Evolutionary conservation across 2,113 vertebrate genomes (phyloP).

Genomic region (Semicossyphus pulcher): DNA sequence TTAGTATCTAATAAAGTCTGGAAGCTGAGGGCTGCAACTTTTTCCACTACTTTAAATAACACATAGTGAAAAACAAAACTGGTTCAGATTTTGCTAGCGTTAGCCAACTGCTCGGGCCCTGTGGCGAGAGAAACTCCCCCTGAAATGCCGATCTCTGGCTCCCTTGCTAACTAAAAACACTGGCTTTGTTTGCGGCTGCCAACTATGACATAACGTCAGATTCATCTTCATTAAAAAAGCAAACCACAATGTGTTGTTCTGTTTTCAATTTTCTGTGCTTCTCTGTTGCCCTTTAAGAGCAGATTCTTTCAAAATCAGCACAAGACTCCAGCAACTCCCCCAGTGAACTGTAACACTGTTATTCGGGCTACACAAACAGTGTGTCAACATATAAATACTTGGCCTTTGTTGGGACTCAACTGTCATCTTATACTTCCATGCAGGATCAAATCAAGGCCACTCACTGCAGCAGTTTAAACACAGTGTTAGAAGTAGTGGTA

Average conservation of each 20-base stretch:
- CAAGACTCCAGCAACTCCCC: constrained; percentile 9
- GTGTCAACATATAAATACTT: constrained; percentile 30
- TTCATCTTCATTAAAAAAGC: constrained; percentile 60
- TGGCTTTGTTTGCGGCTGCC: constrained; percentile 55
- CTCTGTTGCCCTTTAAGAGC: constrained; percentile 7
- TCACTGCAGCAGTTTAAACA: neutral
- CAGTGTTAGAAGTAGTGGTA: too few species aligned
- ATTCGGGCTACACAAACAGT: constrained; percentile 1
- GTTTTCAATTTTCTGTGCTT: constrained; percentile 49
- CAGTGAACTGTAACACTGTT: constrained; percentile 22
- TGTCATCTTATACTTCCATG: neutral
- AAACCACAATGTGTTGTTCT: constrained; percentile 53
- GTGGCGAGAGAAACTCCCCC: constrained; percentile 57
- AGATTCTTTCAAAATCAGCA: constrained; percentile 37
- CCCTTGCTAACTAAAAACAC: constrained; percentile 66
- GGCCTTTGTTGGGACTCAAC: constrained; percentile 18
- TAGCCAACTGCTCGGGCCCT: constrained; percentile 47
- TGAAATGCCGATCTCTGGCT: constrained; percentile 60
- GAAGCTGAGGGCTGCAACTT: constrained; percentile 20
- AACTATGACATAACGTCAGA: constrained; percentile 62
- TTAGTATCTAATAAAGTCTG: constrained; percentile 20
- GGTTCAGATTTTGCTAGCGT: constrained; percentile 30
- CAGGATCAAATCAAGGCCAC: neutral
- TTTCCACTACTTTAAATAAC: constrained; percentile 8
- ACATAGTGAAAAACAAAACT: constrained; percentile 26